phyloP scores from a whole-genome alignment of 1,140 invertebrate genomes.

The Heliothis virescens region DNA sequence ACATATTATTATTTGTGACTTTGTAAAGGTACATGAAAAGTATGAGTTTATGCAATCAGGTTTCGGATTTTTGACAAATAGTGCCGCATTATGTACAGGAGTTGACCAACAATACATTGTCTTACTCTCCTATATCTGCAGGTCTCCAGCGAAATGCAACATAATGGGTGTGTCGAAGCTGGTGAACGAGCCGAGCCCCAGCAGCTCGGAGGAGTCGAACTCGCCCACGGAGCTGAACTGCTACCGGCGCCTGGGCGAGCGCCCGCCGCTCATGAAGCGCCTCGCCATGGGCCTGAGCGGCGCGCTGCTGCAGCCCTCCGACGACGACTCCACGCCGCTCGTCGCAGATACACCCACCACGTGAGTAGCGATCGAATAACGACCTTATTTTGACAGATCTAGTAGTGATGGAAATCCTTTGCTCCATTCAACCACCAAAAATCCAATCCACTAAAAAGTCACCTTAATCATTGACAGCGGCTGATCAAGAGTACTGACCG shows the following conservation, averaged over 20 bases:
- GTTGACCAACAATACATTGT: too few species aligned
- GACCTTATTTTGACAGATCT: not conserved
- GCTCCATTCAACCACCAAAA: too few species aligned
- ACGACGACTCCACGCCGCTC: constrained; percentile 85
- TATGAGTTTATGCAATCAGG: too few species aligned
- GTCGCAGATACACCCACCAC: constrained; percentile 85
- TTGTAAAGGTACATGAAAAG: too few species aligned
- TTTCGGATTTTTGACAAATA: too few species aligned
- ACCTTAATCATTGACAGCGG: too few species aligned
- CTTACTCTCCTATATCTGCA: too few species aligned
- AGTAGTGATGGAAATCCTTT: too few species aligned
- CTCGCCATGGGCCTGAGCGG: constrained; percentile 90
- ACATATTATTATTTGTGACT: too few species aligned
- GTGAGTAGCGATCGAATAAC: constrained; percentile 62
- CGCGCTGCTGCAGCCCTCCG: constrained; percentile 80
- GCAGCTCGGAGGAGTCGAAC: constrained; percentile 94
- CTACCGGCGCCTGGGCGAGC: constrained; percentile 92
- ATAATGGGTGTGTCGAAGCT: constrained; percentile 72
- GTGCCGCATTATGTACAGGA: too few species aligned
- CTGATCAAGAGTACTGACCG: too few species aligned
- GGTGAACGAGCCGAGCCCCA: constrained; percentile 87
- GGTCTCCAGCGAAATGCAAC: constrained; percentile 83
- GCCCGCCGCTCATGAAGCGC: constrained; percentile 93
- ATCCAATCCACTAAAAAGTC: too few species aligned
- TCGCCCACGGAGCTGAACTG: constrained; percentile 96